Base-by-base conservation (phyloP, 1,140 invertebrate genomes). In the Sinonovacula constricta region DNA sequence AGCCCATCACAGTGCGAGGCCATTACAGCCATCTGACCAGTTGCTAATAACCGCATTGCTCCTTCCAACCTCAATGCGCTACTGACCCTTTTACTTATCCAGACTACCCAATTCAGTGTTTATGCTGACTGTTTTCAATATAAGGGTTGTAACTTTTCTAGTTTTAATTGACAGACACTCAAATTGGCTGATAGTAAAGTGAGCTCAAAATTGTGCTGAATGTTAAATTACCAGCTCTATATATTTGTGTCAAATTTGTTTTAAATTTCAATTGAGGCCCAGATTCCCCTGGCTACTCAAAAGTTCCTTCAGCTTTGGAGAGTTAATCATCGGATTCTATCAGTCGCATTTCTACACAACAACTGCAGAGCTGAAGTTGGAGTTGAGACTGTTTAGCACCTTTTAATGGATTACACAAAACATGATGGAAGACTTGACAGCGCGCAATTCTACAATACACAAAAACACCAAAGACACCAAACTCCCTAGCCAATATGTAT, bases 331-430 rank as follows among this genome's bases (percentile, higher is more conserved):
- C 45, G n/a, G 10, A 10, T 49, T n/a, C n/a, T n/a, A 12, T 49
- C 45, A n/a, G 45, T 49, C n/a, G 45, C 45, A 10, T 49, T 12
- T 49, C 45, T n/a, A 49, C 45, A 49, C 45, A 49, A n/a, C n/a
- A 49, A 49, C 45, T n/a, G 45, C 45, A 10, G 45, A 12, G 45
- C 45, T 49, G 45, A 49, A 49, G 45, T 49, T 49, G 45, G 45
- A 12, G 45, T 49, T 10, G n/a, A 49, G 45, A 49, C 45, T 49
- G 45, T 49, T 49, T 12, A 49, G 45, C 45, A n/a, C 10, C n/a
- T n/a, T 49, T 49, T 12, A 49, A 12, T 45, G 15, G 69, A 83
- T 69, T 79, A 78, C 33, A 83, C 79, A 15, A 28, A 18, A 30
- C 68, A 69, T n/a, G n/a, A n/a, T n/a, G n/a, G n/a, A n/a, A n/a